These are phyloP conservation scores for Aphodius granarius DNA, from an alignment of 2,888 invertebrate genomes.

Conservation along the genomic window DNA sequence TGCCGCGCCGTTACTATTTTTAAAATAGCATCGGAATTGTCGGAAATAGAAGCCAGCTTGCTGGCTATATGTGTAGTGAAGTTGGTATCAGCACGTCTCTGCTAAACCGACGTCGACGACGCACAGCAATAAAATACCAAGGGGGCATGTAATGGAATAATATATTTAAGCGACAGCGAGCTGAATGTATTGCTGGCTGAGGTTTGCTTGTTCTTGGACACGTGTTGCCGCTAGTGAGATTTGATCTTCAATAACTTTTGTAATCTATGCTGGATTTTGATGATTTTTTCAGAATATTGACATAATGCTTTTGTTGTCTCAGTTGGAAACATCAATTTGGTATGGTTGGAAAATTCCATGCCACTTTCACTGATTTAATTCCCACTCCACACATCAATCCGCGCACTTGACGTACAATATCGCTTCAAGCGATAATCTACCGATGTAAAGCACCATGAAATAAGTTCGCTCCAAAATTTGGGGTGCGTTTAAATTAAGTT, in stretches of 20 bases:
- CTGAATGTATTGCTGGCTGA: background rate
- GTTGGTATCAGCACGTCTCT: background rate
- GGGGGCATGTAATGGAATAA: background rate
- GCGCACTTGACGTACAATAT: background rate
- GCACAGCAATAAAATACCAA: background rate
- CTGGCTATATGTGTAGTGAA: background rate
- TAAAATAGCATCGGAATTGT: slow-evolving; percentile 23
- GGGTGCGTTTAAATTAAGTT: background rate
- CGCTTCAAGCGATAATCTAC: background rate
- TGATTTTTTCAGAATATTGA: too few species aligned
- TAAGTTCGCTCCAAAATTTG: background rate
- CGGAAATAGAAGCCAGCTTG: slow-evolving; percentile 21
- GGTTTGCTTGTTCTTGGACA: background rate
- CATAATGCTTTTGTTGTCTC: too few species aligned
- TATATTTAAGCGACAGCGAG: background rate
- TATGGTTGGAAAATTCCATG: too few species aligned
- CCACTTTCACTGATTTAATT: too few species aligned
- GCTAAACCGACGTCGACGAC: background rate
- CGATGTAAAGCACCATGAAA: background rate
- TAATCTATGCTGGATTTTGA: too few species aligned
- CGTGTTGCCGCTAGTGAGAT: background rate
- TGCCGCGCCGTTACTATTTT: slow-evolving; percentile 7
- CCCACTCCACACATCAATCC: too few species aligned
- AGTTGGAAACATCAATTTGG: too few species aligned
- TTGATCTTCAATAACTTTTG: too few species aligned